Conservation (phyloP, 2,888 invertebrate genomes). For the Catocala fraxini region DNA sequence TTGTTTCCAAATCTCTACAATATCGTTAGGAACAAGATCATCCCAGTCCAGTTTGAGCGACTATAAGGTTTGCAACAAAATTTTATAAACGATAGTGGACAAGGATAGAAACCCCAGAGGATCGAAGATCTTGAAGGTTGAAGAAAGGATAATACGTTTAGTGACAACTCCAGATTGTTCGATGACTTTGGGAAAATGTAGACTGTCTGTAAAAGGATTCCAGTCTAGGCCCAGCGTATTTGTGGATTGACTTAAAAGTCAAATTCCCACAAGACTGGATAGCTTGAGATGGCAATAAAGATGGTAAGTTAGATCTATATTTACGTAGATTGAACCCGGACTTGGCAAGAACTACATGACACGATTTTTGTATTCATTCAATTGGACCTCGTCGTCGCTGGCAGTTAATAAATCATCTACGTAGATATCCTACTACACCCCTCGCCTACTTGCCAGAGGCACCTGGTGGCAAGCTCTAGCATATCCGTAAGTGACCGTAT, state of each 20-base stretch:
- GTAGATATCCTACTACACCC: background rate
- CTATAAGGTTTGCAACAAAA: too few relatives aligned
- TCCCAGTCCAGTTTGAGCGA: too few relatives aligned
- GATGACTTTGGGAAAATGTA: background rate
- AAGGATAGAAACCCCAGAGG: constrained; percentile 11
- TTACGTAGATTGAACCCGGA: too few relatives aligned
- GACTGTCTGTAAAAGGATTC: background rate
- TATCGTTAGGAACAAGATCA: too few relatives aligned
- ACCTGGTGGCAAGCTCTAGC: background rate
- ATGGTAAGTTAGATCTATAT: too few relatives aligned
- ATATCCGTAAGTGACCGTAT: background rate
- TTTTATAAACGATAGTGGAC: too few relatives aligned
- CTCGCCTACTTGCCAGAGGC: background rate
- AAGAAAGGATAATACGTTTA: constrained; percentile 7
- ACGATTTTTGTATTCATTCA: background rate
- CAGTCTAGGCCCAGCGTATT: constrained; percentile 3
- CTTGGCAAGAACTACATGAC: too few relatives aligned
- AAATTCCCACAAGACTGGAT: too few relatives aligned
- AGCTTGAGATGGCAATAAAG: too few relatives aligned
- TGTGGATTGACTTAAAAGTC: background rate
- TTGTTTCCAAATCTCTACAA: too few relatives aligned
- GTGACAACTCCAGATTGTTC: background rate
- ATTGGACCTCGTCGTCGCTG: background rate
- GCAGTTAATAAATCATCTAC: constrained; percentile 1
- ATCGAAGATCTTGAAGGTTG: constrained; percentile 21